A percentile compares a stretch with the other conserved stretches of the same genome.
Conservation (phyloP, 2,113 vertebrate species). For the Pipa parva region DNA sequence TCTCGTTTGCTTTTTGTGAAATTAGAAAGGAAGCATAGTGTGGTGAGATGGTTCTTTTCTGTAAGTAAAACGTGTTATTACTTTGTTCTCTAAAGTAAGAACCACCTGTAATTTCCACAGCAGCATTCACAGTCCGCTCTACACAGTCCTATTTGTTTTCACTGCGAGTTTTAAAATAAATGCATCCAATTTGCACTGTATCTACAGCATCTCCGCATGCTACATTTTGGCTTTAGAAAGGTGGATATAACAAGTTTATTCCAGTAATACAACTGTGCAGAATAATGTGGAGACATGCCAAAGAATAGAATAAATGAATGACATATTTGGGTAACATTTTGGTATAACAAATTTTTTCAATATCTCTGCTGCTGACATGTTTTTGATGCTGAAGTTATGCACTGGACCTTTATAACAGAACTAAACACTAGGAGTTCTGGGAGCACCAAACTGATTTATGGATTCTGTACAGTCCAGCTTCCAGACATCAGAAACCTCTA, state of each 20-base stretch:
- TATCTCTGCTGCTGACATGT: no score
- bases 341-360: no score
- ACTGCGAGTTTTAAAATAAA: not conserved
- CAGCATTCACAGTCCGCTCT: not conserved
- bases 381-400: no score
- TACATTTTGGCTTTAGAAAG: not conserved
- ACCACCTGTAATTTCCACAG: conserved; percentile 21
- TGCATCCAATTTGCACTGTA: not conserved
- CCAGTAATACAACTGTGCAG: not conserved
- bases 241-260: not conserved
- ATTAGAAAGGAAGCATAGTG: conserved; percentile 25
- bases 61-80: conserved; percentile 18
- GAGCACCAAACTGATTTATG: no score
- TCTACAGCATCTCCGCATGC: not conserved
- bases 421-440: no score
- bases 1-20: not conserved
- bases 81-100: not conserved
- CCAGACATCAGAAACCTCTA: no score
- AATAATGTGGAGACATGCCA: no score
- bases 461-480: no score
- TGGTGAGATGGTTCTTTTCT: conserved; percentile 8
- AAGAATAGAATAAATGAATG: no score
- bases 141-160: not conserved
- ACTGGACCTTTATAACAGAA: no score
- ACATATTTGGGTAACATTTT: no score